Base-by-base conservation (phyloP, 2,113 vertebrate genomes). In the Spermophilus dauricus region DNA sequence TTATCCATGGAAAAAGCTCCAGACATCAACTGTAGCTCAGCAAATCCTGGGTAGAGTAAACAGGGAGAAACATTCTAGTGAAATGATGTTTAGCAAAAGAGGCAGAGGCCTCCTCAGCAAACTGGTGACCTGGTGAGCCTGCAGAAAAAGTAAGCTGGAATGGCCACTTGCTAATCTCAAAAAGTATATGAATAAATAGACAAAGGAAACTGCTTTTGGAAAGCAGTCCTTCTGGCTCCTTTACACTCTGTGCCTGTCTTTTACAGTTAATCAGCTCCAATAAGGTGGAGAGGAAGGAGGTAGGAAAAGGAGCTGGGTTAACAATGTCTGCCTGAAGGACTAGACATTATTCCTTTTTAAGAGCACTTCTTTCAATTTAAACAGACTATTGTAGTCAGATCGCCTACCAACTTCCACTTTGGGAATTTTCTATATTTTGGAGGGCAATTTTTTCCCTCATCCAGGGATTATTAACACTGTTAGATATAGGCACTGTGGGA, bases 351-450 rank as follows among this genome's bases (percentile, higher is more conserved):
- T 96, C 90, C 91, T 76, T 93, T 39, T 17, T 58, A 84, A 58
- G 63, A 96, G 65, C 18, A 45, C 42, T 70, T 97, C 80, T 18
- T 97, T 84, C 2, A 76, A 96, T 63, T 95, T 94, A 91, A 97
- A 1, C 0, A 0, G 0, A 39, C 4, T 82, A 6, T 22, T 78
- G 63, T 18, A 95, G 51, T 2, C 93, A 48, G 17, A 90, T 85
- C 51, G 94, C 88, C 56, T 7, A 69, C 1, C 7, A 73, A 65
- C 34, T 69, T 96, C 73, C n/a, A 94, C 91, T 77, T 69, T 17
- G 28, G 39, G 14, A 32, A 77, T 96, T 89, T 92, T 96, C 84
- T 89, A 83, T 78, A 96, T 97, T 88, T 89, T 67, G 34, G 73
- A 88, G 63, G n/a, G 78, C 88, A 53, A 82, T 82, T 96, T 97